Evolutionary conservation across 2,888 invertebrate species (phyloP), one percentile per base, ranked within the genome.

Genomic region (Ectropis crepuscularia): DNA sequence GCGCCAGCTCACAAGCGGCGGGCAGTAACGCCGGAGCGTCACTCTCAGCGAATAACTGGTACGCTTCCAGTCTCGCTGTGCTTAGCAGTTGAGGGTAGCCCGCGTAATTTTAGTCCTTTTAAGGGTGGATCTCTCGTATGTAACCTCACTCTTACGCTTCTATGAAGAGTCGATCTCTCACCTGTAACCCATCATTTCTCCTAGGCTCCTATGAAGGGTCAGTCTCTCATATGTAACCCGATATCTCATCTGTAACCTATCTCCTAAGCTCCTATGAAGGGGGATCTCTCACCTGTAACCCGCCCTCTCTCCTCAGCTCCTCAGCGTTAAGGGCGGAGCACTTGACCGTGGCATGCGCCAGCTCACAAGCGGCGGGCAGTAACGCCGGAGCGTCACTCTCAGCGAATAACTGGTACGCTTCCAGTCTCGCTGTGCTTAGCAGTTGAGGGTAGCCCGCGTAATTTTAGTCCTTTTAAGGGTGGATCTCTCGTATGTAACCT

Each of bases 391-490:
- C 77, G 51, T 79, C 84, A 7, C 78, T 68, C 41, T 74, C 80
- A 6, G 87, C 97, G 92, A 99, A 99, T 74, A 99, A 90, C 74
- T 96, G 95, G 63, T 98, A 98, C 79, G 99, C 98, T 89, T 99
- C 99, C 83, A 99, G 90, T 71, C 96, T 95, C 70, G 99, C 98
- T 4, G 99, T 99, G 87, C 98, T 97, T 57, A 99, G 97, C 28
- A 99, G 94, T 90, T 98, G 98, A 0, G 98, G 98, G 93, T 99
- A 99, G 9, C 99, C 99, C 62, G 99, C 98, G 92, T 99, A 99
- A n/a, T n/a, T n/a, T n/a, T n/a, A n/a, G n/a, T 28, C 16, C 16
- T 28, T 2, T 28, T 2, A 28, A 28, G 16, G 16, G 4, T 28
- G 2, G 16, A 28, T 28, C 16, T 28, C 16, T 2, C 16, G 4